Evolutionary conservation across 1,140 invertebrate genomes (phyloP).

Genomic region (Vanessa tameamea): DNA sequence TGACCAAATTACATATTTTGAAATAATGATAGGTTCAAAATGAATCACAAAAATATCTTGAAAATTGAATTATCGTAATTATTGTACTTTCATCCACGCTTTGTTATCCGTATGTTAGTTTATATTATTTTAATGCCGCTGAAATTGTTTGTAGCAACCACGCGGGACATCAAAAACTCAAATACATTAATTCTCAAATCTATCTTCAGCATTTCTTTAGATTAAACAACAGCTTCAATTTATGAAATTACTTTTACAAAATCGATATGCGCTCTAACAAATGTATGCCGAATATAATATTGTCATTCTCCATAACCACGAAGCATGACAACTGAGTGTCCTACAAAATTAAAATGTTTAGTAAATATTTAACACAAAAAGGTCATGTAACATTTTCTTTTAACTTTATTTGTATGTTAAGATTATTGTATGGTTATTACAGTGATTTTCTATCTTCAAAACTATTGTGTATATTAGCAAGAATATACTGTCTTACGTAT

Average conservation of each 20-base stretch:
- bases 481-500: conserved; percentile 14
- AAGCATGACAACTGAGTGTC: background rate
- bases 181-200: too few relatives aligned
- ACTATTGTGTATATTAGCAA: conserved; percentile 4
- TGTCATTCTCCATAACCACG: background rate
- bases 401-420: background rate
- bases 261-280: background rate
- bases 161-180: too few relatives aligned
- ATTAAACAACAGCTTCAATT: background rate
- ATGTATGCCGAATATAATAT: background rate
- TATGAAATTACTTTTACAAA: background rate
- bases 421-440: background rate
- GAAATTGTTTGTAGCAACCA: too few relatives aligned
- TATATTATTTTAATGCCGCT: too few relatives aligned
- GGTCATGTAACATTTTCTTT: background rate
- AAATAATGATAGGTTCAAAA: too few relatives aligned
- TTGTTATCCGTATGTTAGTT: too few relatives aligned
- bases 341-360: background rate
- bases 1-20: too few relatives aligned
- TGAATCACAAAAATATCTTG: too few relatives aligned
- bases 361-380: background rate
- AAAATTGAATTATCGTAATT: too few relatives aligned
- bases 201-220: too few relatives aligned
- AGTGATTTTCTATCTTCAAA: background rate
- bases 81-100: too few relatives aligned